Percentiles rank a stretch among this genome's conserved stretches.
These are phyloP conservation scores for Muraenolepis orangiensis DNA, from an alignment of 2,797 vertebrate genomes.

Conservation along the genomic window DNA sequence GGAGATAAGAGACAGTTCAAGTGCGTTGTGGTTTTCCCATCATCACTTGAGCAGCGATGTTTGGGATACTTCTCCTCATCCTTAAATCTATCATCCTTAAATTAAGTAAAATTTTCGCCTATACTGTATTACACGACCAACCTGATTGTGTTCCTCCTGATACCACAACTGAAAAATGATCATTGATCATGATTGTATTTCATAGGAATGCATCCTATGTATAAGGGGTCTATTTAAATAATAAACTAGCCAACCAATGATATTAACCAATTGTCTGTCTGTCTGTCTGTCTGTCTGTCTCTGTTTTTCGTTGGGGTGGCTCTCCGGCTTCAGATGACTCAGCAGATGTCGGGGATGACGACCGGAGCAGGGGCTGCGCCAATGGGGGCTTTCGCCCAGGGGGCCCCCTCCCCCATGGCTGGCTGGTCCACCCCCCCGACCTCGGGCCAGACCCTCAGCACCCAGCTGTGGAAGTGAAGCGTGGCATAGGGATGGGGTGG, in stretches of 20 bases:
- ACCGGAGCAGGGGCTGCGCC: slow-evolving; percentile 38
- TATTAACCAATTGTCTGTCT: background rate
- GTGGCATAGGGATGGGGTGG: slow-evolving; percentile 47
- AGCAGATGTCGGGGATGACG: slow-evolving; percentile 90
- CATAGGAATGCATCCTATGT: background rate
- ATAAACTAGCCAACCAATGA: background rate
- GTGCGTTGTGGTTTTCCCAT: background rate
- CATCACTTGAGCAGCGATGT: background rate
- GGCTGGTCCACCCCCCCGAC: slow-evolving; percentile 75
- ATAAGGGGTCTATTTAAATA: too few relatives aligned
- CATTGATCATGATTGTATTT: background rate
- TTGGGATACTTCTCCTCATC: background rate
- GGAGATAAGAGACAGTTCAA: too few relatives aligned
- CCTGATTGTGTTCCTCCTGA: background rate
- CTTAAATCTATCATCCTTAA: background rate
- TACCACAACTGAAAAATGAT: background rate
- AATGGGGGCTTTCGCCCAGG: slow-evolving; percentile 71
- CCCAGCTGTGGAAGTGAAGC: slow-evolving; percentile 94
- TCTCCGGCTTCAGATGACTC: slow-evolving; percentile 78
- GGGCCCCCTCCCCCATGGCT: slow-evolving; percentile 75
- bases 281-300: background rate
- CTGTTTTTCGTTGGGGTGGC: background rate
- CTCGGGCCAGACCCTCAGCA: slow-evolving; percentile 96
- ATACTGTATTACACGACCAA: background rate
- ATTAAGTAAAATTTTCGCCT: background rate